phyloP scores from a whole-genome alignment of 2,888 invertebrate species.

The Scaeva pyrastri region DNA sequence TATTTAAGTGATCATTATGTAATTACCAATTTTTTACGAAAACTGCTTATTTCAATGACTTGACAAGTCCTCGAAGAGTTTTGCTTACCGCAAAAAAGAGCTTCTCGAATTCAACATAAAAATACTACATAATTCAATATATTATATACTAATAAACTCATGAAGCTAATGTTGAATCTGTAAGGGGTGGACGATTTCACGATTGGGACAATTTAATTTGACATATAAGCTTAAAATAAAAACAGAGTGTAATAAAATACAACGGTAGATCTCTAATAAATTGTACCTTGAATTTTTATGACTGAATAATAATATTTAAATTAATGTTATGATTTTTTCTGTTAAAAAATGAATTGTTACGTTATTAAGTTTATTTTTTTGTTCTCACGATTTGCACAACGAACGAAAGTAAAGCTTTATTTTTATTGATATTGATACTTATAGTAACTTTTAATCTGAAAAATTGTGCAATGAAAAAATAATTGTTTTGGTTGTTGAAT shows the following conservation, averaged over 20 bases:
- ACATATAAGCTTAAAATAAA: constrained; percentile 33
- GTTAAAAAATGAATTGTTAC: no score
- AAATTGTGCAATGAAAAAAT: constrained; percentile 61
- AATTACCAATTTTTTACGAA: no score
- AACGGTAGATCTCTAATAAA: constrained; percentile 69
- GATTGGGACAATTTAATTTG: constrained; percentile 10
- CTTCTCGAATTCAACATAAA: no score
- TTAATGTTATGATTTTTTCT: constrained; percentile 11
- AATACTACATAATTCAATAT: no score
- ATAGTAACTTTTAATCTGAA: constrained; percentile 9
- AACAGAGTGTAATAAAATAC: constrained; percentile 48
- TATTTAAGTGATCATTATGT: no score
- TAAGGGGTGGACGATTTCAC: neutral
- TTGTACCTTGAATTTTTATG: constrained; percentile 68
- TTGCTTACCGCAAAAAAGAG: no score
- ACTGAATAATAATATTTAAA: constrained; percentile 58
- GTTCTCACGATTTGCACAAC: constrained; percentile 63
- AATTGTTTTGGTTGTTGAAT: constrained; percentile 52
- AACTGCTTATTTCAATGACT: no score
- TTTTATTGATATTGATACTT: constrained; percentile 25
- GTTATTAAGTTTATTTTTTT: constrained; percentile 4
- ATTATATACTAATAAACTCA: no score
- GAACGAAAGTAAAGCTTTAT: constrained; percentile 60
- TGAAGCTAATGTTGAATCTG: neutral
- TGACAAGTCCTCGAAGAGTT: no score